These are phyloP conservation scores for Chrysaora quinquecirrha DNA, from an alignment of 30 jellyfish, hydroid and myxozoan species.

Conservation along the genomic window DNA sequence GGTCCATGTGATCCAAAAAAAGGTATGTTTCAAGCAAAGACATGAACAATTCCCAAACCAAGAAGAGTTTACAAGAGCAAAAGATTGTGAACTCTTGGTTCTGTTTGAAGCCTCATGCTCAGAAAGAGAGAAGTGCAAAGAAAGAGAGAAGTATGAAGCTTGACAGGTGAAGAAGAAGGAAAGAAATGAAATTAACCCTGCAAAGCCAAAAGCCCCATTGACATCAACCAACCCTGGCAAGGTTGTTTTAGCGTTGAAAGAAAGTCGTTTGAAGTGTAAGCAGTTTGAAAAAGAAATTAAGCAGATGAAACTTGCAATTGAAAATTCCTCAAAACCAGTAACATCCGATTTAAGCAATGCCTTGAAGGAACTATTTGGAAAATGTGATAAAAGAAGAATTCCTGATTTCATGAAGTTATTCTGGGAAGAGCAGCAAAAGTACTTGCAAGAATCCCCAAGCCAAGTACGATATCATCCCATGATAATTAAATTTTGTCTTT, in stretches of 20 bases:
- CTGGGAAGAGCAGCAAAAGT: conserved; percentile 41
- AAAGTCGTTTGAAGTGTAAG: conserved; percentile 24
- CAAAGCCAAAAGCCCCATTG: conserved; percentile 34
- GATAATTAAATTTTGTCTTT: no score
- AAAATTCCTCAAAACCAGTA: conserved; percentile 5
- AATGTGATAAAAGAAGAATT: conserved; percentile 35
- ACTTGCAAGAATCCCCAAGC: not conserved
- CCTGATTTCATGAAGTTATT: no score
- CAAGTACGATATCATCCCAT: no score
- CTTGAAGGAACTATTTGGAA: conserved; percentile 2
- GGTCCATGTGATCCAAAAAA: conserved; percentile 1
- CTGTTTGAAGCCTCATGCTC: conserved; percentile 13
- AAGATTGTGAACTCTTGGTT: conserved; percentile 2
- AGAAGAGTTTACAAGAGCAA: conserved; percentile 12
- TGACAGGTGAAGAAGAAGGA: conserved; percentile 10
- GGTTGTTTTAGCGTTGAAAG: no score
- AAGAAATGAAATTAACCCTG: conserved; percentile 9
- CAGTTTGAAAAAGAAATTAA: conserved; percentile 26
- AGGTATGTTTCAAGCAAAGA: conserved; percentile 8
- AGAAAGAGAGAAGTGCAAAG: no score
- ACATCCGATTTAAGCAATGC: conserved; percentile 7
- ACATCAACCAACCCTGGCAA: conserved; percentile 20
- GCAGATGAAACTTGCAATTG: conserved; percentile 18
- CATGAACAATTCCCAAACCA: conserved; percentile 9
- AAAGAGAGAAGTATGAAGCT: not conserved